A percentile compares a stretch with the other conserved stretches of the same genome.
Conservation (phyloP, 2,888 invertebrate species). For the Pedicia rivosa region DNA sequence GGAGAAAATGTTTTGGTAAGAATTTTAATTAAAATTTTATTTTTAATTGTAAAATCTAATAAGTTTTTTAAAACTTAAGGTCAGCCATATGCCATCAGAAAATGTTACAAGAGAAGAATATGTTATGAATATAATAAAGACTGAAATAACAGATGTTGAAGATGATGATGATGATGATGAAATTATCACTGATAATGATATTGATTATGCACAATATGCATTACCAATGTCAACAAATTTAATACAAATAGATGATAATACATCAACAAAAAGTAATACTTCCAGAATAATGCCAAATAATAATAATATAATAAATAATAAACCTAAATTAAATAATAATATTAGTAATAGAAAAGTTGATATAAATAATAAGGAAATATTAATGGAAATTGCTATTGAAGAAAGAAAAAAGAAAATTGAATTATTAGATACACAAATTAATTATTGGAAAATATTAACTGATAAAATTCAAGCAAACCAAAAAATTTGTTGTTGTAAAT, state of each 20-base stretch:
- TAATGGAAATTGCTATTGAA: slow-evolving; percentile 25
- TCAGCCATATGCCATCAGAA: no score
- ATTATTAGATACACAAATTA: slow-evolving; percentile 27
- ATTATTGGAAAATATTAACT: slow-evolving; percentile 28
- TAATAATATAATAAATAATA: slow-evolving; percentile 3
- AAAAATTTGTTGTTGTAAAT: slow-evolving; percentile 4
- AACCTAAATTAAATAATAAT: not conserved
- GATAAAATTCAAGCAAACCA: slow-evolving; percentile 20
- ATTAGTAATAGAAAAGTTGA: not conserved
- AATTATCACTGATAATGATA: slow-evolving; percentile 4
- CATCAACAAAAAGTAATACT: slow-evolving; percentile 2
- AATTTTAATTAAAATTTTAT: no score
- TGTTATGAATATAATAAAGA: slow-evolving; percentile 3
- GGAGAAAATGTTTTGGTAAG: slow-evolving; percentile 3
- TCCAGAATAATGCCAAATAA: not conserved
- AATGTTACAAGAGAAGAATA: no score
- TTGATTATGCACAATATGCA: not conserved
- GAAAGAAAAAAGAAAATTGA: slow-evolving; percentile 28
- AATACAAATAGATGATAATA: slow-evolving; percentile 1
- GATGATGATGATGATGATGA: slow-evolving; percentile 3
- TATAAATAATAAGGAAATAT: no score
- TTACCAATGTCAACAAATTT: not conserved
- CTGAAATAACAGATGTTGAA: not conserved
- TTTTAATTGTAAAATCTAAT: no score
- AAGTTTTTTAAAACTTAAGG: no score